Conservation (phyloP, 2,113 vertebrate genomes). For the Diadophis punctatus region DNA sequence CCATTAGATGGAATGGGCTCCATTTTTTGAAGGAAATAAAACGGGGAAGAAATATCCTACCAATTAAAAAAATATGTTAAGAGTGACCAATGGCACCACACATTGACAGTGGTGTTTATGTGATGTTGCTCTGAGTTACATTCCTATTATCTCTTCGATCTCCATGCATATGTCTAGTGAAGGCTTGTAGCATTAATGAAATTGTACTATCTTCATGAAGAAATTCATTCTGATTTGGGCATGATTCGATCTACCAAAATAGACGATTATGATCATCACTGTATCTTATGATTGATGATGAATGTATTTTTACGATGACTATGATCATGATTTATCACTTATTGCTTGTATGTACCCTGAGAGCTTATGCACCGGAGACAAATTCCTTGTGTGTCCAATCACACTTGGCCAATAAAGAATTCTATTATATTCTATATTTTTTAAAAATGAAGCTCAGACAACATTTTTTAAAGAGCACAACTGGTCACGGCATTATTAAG, state of each 20-base stretch:
- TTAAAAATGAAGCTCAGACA: constrained; percentile 8
- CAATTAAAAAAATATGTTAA: constrained; percentile 54
- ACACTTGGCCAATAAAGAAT: no score
- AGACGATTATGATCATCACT: not conserved
- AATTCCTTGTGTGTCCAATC: no score
- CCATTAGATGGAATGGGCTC: not conserved
- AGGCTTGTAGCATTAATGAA: constrained; percentile 60
- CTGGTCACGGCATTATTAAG: not conserved
- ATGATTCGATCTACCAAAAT: constrained; percentile 48
- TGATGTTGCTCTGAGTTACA: constrained; percentile 47
- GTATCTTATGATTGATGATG: no score
- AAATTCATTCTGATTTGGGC: constrained; percentile 54
- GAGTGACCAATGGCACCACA: constrained; percentile 57
- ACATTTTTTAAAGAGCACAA: constrained; percentile 36
- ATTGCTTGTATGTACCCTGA: no score
- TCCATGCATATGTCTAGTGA: constrained; percentile 37
- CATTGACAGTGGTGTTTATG: constrained; percentile 43
- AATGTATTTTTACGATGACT: no score
- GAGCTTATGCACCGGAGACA: no score
- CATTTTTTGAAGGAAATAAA: constrained; percentile 37
- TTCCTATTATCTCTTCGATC: constrained; percentile 62
- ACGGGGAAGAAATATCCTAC: constrained; percentile 33
- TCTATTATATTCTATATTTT: not conserved
- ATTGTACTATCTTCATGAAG: constrained; percentile 47
- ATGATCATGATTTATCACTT: no score